These are phyloP conservation scores for Toxostoma redivivum DNA, from an alignment of 2,113 vertebrate species.

Conservation along the genomic window DNA sequence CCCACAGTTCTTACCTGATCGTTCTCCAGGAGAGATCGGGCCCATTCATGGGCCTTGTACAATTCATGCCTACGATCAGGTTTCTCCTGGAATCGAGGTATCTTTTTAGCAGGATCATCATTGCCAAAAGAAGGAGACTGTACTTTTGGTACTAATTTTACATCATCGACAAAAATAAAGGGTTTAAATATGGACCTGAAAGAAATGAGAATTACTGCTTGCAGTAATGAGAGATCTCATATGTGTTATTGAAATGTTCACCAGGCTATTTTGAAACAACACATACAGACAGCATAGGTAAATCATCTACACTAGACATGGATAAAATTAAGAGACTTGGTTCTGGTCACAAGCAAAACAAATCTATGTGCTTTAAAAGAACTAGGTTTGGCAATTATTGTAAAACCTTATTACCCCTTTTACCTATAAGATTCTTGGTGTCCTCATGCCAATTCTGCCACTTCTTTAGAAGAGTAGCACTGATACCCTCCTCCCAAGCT, in stretches of 20 bases:
- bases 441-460: neutral
- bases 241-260: neutral
- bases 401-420: neutral
- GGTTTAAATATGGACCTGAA: constrained; percentile 85
- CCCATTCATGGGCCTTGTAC: constrained; percentile 78
- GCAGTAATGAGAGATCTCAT: neutral
- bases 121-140: constrained; percentile 77
- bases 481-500: neutral
- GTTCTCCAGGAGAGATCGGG: constrained; percentile 61
- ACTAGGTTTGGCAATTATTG: neutral
- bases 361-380: neutral
- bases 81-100: constrained; percentile 78
- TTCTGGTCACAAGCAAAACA: neutral
- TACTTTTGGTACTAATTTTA: constrained; percentile 78
- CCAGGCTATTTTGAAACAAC: neutral
- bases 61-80: constrained; percentile 78
- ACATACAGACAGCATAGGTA: neutral
- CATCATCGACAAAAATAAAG: constrained; percentile 82
- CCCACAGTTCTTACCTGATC: constrained; percentile 67
- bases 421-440: neutral
- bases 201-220: constrained; percentile 29
- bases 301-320: neutral
- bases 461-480: neutral
- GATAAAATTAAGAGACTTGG: neutral
- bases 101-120: constrained; percentile 76